Conservation (phyloP, 2,113 vertebrate genomes). For the Phaethornis superciliosus region DNA sequence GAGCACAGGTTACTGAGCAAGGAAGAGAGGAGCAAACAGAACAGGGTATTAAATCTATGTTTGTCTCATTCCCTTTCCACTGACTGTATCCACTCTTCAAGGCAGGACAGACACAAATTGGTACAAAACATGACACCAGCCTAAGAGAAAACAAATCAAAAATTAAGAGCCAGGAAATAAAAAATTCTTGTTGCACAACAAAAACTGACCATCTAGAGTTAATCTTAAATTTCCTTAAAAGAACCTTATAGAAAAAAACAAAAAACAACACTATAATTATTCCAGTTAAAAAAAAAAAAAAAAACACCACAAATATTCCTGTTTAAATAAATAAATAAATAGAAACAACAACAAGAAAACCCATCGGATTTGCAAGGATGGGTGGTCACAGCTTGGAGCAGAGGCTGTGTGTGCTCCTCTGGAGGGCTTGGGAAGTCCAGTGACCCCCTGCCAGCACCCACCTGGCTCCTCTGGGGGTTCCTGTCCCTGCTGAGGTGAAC, state of each 20-base stretch:
- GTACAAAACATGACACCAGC: neutral
- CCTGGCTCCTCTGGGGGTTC: accelerated
- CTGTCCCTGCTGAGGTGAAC: accelerated
- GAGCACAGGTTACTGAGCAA: neutral
- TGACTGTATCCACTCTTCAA: accelerated
- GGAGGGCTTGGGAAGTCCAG: neutral
- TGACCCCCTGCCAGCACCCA: neutral
- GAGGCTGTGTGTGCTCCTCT: accelerated
- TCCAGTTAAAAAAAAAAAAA: too few relatives aligned
- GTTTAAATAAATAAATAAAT: neutral
- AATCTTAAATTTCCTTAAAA: neutral
- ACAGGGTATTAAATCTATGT: neutral
- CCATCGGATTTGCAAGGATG: too few relatives aligned
- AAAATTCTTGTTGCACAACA: neutral
- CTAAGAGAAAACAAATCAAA: neutral
- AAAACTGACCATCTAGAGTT: neutral
- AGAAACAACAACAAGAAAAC: too few relatives aligned
- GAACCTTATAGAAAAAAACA: too few relatives aligned
- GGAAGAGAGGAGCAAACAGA: neutral
- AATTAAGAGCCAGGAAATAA: neutral
- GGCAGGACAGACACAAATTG: neutral
- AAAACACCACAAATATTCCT: neutral
- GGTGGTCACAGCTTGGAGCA: accelerated
- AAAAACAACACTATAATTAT: neutral
- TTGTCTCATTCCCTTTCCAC: neutral